A percentile compares a stretch with the other conserved stretches of the same genome.
Evolutionary conservation across 2,113 vertebrate species (phyloP).

Genomic region (Lagopus muta): DNA sequence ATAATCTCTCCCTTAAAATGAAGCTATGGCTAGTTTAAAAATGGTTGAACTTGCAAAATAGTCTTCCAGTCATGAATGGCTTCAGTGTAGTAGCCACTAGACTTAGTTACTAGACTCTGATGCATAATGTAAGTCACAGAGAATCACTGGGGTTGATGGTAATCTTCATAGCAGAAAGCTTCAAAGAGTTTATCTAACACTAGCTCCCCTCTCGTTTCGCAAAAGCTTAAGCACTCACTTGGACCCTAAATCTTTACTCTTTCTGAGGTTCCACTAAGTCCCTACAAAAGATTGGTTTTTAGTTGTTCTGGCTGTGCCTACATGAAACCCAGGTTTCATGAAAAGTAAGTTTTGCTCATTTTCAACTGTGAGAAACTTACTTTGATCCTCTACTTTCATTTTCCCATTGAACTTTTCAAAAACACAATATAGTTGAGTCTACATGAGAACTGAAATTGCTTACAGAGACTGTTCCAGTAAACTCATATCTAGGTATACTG

Average conservation of each 20-base stretch:
- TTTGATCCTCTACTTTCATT: conserved; percentile 50
- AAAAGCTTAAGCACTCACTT: not conserved
- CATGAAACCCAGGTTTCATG: not conserved
- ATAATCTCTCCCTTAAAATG: not conserved
- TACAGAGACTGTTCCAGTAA: conserved; percentile 57
- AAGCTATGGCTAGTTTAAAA: not conserved
- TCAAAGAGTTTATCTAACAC: not conserved
- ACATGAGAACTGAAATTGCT: conserved; percentile 45
- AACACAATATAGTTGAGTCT: conserved; percentile 34
- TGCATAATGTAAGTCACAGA: not conserved
- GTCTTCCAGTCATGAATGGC: not conserved
- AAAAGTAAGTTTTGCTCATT: not conserved
- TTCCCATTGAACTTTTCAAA: conserved; percentile 45
- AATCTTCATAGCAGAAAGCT: not conserved
- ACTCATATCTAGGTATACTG: conserved; percentile 30
- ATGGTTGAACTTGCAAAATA: not conserved
- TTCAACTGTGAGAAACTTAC: not conserved
- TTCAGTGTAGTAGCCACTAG: not conserved
- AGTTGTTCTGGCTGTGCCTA: not conserved
- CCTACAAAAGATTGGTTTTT: not conserved
- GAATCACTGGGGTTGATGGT: not conserved
- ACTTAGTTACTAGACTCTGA: not conserved
- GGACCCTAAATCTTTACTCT: not conserved
- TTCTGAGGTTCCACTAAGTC: not conserved
- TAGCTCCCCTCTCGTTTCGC: not conserved